These are phyloP conservation scores for Drosophila sulfurigaster DNA, from an alignment of 1,140 invertebrate species.

Conservation along the genomic window DNA sequence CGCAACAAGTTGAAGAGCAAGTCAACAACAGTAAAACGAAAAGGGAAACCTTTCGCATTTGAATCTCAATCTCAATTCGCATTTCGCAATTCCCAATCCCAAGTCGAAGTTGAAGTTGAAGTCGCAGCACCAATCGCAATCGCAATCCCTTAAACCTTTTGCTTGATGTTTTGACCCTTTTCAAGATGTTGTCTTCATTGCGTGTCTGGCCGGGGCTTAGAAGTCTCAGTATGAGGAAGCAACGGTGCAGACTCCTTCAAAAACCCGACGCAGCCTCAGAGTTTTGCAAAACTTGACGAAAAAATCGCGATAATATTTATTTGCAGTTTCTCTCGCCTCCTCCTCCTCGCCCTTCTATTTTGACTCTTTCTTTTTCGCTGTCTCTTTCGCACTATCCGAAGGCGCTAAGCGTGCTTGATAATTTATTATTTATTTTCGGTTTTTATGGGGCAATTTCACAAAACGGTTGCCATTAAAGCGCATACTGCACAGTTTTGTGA, in stretches of 20 bases:
- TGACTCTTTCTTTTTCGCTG: neutral
- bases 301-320: constrained; percentile 79
- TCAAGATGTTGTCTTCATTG: constrained; percentile 83
- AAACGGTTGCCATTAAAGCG: constrained; percentile 22
- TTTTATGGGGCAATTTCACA: constrained; percentile 39
- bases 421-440: constrained; percentile 60
- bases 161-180: constrained; percentile 80
- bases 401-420: constrained; percentile 64
- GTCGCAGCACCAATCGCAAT: constrained; percentile 37
- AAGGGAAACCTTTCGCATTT: constrained; percentile 67
- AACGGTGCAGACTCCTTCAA: constrained; percentile 24
- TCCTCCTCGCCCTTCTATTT: too few species aligned
- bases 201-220: constrained; percentile 62
- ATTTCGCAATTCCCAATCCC: constrained; percentile 16
- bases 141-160: constrained; percentile 50
- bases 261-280: constrained; percentile 15
- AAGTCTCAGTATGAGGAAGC: constrained; percentile 61
- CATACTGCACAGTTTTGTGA: constrained; percentile 36
- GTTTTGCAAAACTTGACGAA: constrained; percentile 38
- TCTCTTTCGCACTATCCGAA: neutral
- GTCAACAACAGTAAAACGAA: constrained; percentile 26
- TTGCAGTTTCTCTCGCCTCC: constrained; percentile 48
- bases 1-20: constrained; percentile 29
- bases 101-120: constrained; percentile 15
- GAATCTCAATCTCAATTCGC: constrained; percentile 43